A percentile compares a stretch with the other conserved stretches of the same genome.
Evolutionary conservation across 2,797 vertebrate species (phyloP).

Genomic region (Steatocranus sp.): DNA sequence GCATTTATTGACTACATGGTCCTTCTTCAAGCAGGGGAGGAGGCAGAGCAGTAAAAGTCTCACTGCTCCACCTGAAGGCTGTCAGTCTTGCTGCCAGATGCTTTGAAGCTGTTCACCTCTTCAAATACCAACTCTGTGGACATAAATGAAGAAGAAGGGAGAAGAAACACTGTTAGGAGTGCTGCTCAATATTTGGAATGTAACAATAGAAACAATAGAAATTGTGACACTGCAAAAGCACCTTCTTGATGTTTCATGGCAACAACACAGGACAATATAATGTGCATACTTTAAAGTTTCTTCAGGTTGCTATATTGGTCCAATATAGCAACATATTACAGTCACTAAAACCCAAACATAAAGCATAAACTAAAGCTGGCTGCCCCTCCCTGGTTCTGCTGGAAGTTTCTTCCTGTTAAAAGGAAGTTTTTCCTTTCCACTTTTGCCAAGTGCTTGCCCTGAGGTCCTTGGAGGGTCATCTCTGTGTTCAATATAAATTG

Average conservation of each 20-base stretch:
- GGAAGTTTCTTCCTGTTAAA: neutral
- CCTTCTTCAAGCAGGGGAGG: constrained; percentile 15
- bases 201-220: neutral
- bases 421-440: neutral
- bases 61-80: constrained; percentile 89
- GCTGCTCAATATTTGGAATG: neutral
- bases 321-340: neutral
- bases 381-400: neutral
- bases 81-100: constrained; percentile 79
- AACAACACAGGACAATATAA: neutral
- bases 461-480: neutral
- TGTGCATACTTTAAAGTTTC: neutral
- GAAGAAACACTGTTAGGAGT: neutral
- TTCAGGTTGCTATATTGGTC: neutral
- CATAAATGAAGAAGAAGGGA: neutral
- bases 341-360: neutral
- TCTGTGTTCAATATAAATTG: neutral
- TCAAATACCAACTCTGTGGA: constrained; percentile 90
- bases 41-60: constrained; percentile 22
- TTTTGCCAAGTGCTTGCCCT: neutral
- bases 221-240: neutral
- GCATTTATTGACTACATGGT: constrained; percentile 7
- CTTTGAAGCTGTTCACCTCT: constrained; percentile 90
- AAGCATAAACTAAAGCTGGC: neutral
- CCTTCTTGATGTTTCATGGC: neutral